Percentiles rank a stretch among this genome's conserved stretches.
phyloP scores from a whole-genome alignment of 2,797 vertebrate genomes.

The Semaprochilodus insignis region DNA sequence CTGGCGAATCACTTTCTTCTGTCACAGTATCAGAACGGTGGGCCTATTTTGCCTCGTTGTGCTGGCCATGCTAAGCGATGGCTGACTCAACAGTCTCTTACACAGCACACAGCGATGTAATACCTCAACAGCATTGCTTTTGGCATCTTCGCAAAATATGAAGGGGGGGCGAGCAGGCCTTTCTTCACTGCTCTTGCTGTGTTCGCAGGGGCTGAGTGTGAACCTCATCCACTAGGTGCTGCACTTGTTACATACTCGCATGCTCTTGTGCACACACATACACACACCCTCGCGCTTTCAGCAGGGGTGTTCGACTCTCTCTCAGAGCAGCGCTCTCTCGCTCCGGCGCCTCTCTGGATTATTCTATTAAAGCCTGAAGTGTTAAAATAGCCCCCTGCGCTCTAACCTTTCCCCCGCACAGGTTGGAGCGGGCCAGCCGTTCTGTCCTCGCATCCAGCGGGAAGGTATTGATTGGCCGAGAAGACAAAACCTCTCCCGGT shows the following conservation, averaged over 20 bases:
- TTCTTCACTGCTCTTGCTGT: constrained; percentile 3
- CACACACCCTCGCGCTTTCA: background rate
- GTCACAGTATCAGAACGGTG: constrained; percentile 18
- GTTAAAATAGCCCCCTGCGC: constrained; percentile 46
- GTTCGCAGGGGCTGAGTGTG: constrained; percentile 1
- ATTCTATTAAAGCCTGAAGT: constrained; percentile 55
- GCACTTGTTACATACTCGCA: constrained; percentile 63
- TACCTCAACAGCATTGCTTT: constrained; percentile 59
- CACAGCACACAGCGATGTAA: constrained; percentile 27
- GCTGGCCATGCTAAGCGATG: constrained; percentile 1
- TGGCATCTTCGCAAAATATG: constrained; percentile 51
- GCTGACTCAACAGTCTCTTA: constrained; percentile 61
- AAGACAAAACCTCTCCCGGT: constrained; percentile 60
- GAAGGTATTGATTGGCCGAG: constrained; percentile 61
- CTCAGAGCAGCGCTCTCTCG: background rate
- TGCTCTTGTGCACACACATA: constrained; percentile 27
- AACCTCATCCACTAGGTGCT: constrained; percentile 70
- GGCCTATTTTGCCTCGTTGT: constrained; percentile 24
- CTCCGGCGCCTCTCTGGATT: constrained; percentile 44
- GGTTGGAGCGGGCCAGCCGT: constrained; percentile 18
- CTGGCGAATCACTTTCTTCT: constrained; percentile 4
- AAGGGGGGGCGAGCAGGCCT: constrained; percentile 44
- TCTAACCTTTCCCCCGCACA: constrained; percentile 55
- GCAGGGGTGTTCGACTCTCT: constrained; percentile 19
- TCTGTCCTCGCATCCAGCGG: constrained; percentile 47